Evolutionary conservation across 2,888 invertebrate genomes (phyloP).

Genomic region (Lampropteryx suffumata): DNA sequence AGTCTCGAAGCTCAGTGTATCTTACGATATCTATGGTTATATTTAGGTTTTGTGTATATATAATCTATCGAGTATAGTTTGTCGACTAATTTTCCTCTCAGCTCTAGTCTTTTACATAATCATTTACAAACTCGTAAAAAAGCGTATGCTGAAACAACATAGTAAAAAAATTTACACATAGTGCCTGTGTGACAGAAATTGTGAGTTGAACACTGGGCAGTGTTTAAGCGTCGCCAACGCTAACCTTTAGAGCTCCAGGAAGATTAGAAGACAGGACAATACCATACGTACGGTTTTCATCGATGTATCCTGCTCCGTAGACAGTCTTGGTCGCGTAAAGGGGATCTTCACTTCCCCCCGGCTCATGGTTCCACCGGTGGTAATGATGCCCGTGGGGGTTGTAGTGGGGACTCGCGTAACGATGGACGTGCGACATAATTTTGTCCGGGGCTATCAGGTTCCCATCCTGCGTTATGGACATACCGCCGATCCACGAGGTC

Average conservation of each 20-base stretch:
- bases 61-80: conserved; percentile 49
- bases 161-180: not conserved
- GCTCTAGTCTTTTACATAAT: not conserved
- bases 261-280: conserved; percentile 47
- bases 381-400: conserved; percentile 77
- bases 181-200: not conserved
- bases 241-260: conserved; percentile 25
- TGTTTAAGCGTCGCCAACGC: not conserved
- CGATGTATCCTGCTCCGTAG: conserved; percentile 79
- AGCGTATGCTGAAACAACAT: not conserved
- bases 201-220: not conserved
- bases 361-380: conserved; percentile 79
- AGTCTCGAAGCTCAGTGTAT: conserved; percentile 66
- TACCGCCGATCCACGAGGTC: conserved; percentile 80
- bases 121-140: not conserved
- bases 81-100: conserved; percentile 55
- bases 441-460: conserved; percentile 79
- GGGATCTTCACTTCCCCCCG: conserved; percentile 77
- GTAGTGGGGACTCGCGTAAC: conserved; percentile 79
- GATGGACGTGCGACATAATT: conserved; percentile 78
- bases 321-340: conserved; percentile 82
- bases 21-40: conserved; percentile 83
- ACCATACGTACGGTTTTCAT: conserved; percentile 81
- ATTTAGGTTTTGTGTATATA: conserved; percentile 55
- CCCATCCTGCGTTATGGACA: conserved; percentile 79